Conservation (phyloP, 1,140 invertebrate genomes). For the Coelopa frigida region DNA sequence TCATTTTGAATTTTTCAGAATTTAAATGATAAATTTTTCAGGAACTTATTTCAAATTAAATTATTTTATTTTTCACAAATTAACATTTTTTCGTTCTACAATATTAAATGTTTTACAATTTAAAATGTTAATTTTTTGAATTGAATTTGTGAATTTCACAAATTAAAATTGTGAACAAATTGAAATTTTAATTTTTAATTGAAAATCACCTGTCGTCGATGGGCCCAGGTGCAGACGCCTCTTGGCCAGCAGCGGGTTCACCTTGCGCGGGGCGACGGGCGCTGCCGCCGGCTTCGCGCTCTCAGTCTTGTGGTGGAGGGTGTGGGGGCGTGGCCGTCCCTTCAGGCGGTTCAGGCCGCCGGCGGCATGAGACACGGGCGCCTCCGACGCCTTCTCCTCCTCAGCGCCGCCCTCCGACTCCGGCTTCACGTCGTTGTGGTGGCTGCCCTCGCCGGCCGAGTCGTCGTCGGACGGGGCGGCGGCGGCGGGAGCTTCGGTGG, state of each 20-base stretch:
- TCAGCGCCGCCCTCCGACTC: slow-evolving; percentile 22
- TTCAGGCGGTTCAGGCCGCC: slow-evolving; percentile 40
- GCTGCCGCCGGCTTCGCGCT: slow-evolving; percentile 25
- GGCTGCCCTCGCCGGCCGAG: slow-evolving; percentile 34
- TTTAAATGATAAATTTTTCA: not conserved
- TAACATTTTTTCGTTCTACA: no score
- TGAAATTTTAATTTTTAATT: not conserved
- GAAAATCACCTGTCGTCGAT: slow-evolving; percentile 16
- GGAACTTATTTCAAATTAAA: no score
- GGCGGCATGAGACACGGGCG: slow-evolving; percentile 17
- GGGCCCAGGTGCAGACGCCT: slow-evolving; percentile 28
- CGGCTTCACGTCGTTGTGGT: slow-evolving; percentile 35
- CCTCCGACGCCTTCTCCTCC: slow-evolving; percentile 16
- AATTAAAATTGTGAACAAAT: no score
- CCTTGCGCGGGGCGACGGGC: slow-evolving; percentile 30
- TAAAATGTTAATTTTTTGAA: no score
- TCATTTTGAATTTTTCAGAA: slow-evolving; percentile 8
- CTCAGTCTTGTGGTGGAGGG: slow-evolving; percentile 37
- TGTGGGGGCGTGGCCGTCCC: slow-evolving; percentile 36
- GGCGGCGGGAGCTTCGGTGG: slow-evolving; percentile 39
- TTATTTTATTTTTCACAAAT: no score
- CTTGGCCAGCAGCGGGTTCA: slow-evolving; percentile 41
- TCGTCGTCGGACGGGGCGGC: slow-evolving; percentile 40
- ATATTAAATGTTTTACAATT: no score
- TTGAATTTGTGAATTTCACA: no score